Base-by-base conservation (phyloP, 2,113 vertebrate species). In the Poecile atricapillus region DNA sequence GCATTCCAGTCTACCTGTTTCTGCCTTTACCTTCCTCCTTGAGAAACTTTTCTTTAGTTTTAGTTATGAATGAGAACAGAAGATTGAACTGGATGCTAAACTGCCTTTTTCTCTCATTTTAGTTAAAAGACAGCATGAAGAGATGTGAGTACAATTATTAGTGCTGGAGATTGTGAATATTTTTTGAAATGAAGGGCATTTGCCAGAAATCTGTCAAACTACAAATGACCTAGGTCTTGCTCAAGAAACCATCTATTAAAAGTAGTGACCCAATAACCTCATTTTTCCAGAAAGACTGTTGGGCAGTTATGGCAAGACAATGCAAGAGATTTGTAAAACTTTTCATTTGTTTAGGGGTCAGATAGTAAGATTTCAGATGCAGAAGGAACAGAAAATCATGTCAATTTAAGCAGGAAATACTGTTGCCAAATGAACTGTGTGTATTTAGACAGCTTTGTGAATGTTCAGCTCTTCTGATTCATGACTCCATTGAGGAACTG, bases 131-230 rank as follows among this genome's bases (percentile, higher is more conserved):
- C 0, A 1, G 20, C 14, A 53, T 14, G 1, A n/a, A 70, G 55
- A 88, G 60, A 81, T 74, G 52, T 0, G 0, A 83, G 41, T 69
- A 49, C 44, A 70, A 53, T 94, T 93, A 89, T 65, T 89, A 87
- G 49, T 65, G 37, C 69, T 50, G 41, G 41, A 83, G 69, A 83
- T 46, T 60, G n/a, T 81, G 49, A 83, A 49, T 90, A 30, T 89
- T 41, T 92, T 89, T 73, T 4, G 2, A 84, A 81, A 81, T 75
- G 11, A 92, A 83, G 31, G 20, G 33, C 28, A 53, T 88, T 92
- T 93, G 83, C 86, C 94, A 92, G 76, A 95, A 93, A 84, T 81
- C 56, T 93, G 35, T 89, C 88, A 56, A 89, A 78, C 52, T 56
- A 13, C 33, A 70, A 89, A 67, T 2, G 62, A 78, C 62, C 65